Base-by-base conservation (phyloP, 2,888 invertebrate species). In the Melanophora roralis region DNA sequence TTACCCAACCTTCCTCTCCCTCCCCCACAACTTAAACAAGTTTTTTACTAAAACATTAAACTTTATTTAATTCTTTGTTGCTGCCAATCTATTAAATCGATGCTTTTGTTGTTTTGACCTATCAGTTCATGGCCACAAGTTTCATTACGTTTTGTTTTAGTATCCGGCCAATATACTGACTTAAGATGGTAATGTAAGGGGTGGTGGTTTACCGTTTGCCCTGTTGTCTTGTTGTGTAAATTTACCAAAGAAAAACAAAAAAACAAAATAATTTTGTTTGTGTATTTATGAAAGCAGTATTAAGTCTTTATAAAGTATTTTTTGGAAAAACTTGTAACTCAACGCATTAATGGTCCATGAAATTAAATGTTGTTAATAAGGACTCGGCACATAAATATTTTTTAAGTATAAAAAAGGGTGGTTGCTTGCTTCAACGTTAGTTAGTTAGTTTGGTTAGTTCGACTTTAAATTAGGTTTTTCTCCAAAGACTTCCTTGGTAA, bases 321-420 rank as follows among this genome's bases (percentile, higher is more conserved):
- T 60, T 68, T 65, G 67, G 65, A 19, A 14, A 49, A 76, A 71
- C 57, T 64, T 65, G 79, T 80, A 83, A 81, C 76, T 74, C 69
- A 76, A 81, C 69, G 72, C 80, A 78, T 74, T 81, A 83, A 83
- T 83, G 82, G 78, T 43, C 81, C 82, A 83, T 83, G 82, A 83
- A 83, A 82, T 83, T 83, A 82, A 74, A 82, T 81, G 78, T 78
- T 78, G 74, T 76, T 76, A 72, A 65, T 67, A 74, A 80, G 71
- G 55, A 57, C 55, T 76, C 62, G 19, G 12, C 43, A 45, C 49
- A 76, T 80, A 80, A 72, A 80, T 80, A 80, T 57, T 75, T 23
- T 49, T 55, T 36, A 55, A 72, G 59, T 34, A 64, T 3, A 38
- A n/a, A 27, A 47, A 60, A 62, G 60, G 60, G 59, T 53, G 53